These are phyloP conservation scores for Xenops minutus DNA, from an alignment of 2,797 vertebrate genomes.

Conservation along the genomic window DNA sequence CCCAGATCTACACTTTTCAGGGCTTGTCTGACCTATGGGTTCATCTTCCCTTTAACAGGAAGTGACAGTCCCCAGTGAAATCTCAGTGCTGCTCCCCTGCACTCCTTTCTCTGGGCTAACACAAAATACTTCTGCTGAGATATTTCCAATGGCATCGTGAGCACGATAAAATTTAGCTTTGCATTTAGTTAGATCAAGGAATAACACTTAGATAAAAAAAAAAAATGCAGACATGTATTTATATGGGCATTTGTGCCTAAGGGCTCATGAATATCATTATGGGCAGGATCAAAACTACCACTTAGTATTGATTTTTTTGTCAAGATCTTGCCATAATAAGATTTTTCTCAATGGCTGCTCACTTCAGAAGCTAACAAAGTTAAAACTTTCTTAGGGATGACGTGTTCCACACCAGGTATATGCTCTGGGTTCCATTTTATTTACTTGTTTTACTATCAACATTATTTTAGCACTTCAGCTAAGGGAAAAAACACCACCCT, in stretches of 20 bases:
- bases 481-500: background rate
- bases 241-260: background rate
- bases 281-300: background rate
- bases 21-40: background rate
- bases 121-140: background rate
- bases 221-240: background rate
- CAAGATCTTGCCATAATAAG: background rate
- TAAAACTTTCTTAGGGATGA: background rate
- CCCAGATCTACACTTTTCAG: background rate
- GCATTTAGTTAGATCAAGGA: fast-evolving
- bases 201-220: background rate
- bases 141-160: background rate
- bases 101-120: background rate
- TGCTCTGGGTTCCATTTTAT: background rate
- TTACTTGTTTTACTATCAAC: background rate
- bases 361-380: background rate
- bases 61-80: background rate
- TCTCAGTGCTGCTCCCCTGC: background rate
- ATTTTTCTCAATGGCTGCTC: background rate
- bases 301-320: background rate
- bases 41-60: background rate
- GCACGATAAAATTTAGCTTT: background rate
- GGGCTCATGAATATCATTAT: background rate
- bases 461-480: background rate
- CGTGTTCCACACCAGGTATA: background rate